These are phyloP conservation scores for Ornithoptera alexandrae DNA, from an alignment of 2,888 invertebrate species.

Conservation along the genomic window DNA sequence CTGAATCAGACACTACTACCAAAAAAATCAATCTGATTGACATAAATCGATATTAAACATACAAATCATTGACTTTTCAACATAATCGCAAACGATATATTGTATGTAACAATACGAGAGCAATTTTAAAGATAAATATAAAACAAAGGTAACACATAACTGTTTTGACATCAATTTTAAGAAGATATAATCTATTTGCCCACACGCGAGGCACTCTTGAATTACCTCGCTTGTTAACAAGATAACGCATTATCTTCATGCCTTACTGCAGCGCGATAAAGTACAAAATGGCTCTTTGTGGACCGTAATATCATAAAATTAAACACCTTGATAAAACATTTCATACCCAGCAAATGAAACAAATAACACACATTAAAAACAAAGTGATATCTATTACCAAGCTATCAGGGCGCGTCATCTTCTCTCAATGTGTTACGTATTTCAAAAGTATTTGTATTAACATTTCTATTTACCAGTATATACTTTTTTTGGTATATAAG, in stretches of 20 bases:
- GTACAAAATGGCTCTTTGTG: not conserved
- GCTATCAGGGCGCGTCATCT: too few species aligned
- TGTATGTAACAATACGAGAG: too few species aligned
- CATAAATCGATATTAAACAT: too few species aligned
- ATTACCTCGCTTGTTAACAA: not conserved
- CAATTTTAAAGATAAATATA: too few species aligned
- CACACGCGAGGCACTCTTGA: not conserved
- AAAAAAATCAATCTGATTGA: too few species aligned
- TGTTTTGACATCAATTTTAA: conserved; percentile 3
- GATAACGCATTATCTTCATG: conserved; percentile 1
- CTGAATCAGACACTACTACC: too few species aligned
- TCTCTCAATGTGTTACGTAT: too few species aligned
- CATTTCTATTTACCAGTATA: too few species aligned
- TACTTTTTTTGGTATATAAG: too few species aligned
- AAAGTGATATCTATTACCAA: not conserved
- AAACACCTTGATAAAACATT: not conserved
- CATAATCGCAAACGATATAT: too few species aligned
- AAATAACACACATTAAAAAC: not conserved
- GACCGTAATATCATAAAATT: conserved; percentile 3
- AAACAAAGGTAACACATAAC: not conserved
- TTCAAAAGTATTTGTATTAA: too few species aligned
- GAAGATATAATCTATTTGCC: not conserved
- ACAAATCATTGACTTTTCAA: too few species aligned
- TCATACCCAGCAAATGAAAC: not conserved
- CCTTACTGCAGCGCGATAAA: not conserved